Evolutionary conservation across 2,113 vertebrate species (phyloP), one percentile per base, ranked within the genome.

Genomic region (Channa maculata): DNA sequence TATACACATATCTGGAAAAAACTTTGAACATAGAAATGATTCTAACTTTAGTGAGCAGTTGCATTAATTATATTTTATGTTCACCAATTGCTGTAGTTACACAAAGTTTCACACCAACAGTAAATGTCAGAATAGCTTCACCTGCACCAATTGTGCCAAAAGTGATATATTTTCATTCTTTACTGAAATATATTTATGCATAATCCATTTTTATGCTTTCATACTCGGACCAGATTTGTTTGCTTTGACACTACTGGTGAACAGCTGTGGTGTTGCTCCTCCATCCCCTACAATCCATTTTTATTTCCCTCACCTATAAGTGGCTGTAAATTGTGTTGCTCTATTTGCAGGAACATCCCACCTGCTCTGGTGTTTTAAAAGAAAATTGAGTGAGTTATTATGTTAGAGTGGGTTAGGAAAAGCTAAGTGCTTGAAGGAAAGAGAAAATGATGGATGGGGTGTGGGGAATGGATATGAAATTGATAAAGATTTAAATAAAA

Each of bases 321-420:
- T 36, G 48, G 36, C 34, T 60, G 34, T 57, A 37, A 49, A 75
- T 50, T 46, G 49, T 65, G 37, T 0, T 43, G 24, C 15, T 0
- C 0, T 0, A 38, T 15, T 50, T 45, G 4, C 53, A 44, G 41
- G 0, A 44, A 52, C 66, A 61, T 66, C 36, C 33, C 1, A 0
- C 7, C 41, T 36, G 39, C 54, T 70, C 10, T n/a, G 33, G 5
- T 12, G 38, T 39, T 74, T 69, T 65, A 24, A 46, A 63, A 50
- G 13, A 36, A n/a, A 58, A 33, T 10, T 9, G 2, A 50, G 39
- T 48, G 9, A 74, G 2, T 14, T 11, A 34, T 51, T 36, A 9
- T 53, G 7, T 37, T 39, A 0, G 33, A 8, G 37, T 36, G 14
- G 8, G 43, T 49, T 8, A 6, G n/a, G 38, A n/a, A 39, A 5